Evolutionary conservation across 2,113 vertebrate species (phyloP), one percentile per base, ranked within the genome.

Genomic region (Cheilinus undulatus): DNA sequence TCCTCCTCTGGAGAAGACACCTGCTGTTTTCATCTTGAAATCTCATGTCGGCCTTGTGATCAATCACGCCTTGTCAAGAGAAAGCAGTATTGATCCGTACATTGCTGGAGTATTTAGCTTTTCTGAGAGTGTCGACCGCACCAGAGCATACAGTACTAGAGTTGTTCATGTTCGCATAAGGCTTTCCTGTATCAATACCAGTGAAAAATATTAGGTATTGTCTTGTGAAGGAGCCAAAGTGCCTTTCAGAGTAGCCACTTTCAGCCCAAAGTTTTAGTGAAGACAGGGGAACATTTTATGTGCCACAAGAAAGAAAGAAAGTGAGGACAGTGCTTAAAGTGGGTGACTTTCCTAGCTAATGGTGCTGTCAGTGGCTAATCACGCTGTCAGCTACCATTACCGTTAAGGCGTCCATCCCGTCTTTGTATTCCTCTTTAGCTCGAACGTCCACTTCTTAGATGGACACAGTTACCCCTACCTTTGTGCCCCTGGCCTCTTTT

Each of bases 351-450:
- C 52, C 68, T 15, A 69, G 86, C 80, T 93, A 93, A 90, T 90
- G 56, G 74, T 62, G 79, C 70, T 89, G 83, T 87, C 85, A 85
- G 51, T 80, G 87, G 82, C 86, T 93, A 94, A 94, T 94, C 94
- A 91, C 42, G 78, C 86, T 91, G 88, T 92, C 90, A 88, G 80
- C 82, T 81, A 84, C 80, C 88, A 62, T 91, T 93, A 93, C 85
- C 64, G 87, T 88, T 88, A 73, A 46, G 75, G 69, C 70, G 72
- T 86, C 86, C 70, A 63, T 71, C 62, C 91, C 84, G 83, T 88
- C 73, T 85, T 46, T 60, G 58, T 77, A 50, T 53, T 86, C 82
- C 80, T 79, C 76, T 83, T 75, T n/a, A 71, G 63, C 59, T 48
- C 74, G 57, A 76, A 83, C 64, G 71, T 82, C 69, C 22, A 70